phyloP scores from a whole-genome alignment of 2,888 invertebrate species.

The Petrolisthes cinctipes region DNA sequence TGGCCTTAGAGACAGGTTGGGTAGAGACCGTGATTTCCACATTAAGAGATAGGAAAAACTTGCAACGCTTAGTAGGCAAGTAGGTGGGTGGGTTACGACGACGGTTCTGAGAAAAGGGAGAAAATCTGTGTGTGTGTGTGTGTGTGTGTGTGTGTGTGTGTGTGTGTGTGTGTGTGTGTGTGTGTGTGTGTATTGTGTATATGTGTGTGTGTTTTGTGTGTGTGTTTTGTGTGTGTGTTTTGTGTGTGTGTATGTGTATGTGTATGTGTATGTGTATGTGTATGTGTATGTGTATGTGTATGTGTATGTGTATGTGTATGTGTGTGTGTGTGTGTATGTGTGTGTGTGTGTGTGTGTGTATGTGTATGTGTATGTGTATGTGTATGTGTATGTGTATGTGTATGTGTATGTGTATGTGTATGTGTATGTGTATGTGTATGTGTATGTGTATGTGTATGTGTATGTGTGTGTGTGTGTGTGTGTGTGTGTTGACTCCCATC shows the following conservation, averaged over 20 bases:
- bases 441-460: not conserved
- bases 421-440: not conserved
- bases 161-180: constrained; percentile 5
- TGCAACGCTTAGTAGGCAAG: no score
- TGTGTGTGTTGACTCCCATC: not conserved
- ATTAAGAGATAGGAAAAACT: no score
- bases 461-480: not conserved
- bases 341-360: not conserved
- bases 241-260: constrained; percentile 7
- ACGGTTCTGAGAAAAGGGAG: no score
- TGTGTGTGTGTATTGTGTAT: not conserved
- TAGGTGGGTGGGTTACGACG: no score
- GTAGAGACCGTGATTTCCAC: no score
- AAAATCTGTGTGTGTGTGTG: not conserved
- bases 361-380: not conserved
- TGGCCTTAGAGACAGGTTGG: no score
- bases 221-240: not conserved
- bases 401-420: not conserved
- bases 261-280: constrained; percentile 19
- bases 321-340: constrained; percentile 8
- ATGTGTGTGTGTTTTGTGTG: no score
- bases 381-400: constrained; percentile 11
- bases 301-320: constrained; percentile 19
- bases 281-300: constrained; percentile 20
- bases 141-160: constrained; percentile 8